phyloP scores from a whole-genome alignment of 2,888 invertebrate genomes.

The Fissipunctia ypsillon region DNA sequence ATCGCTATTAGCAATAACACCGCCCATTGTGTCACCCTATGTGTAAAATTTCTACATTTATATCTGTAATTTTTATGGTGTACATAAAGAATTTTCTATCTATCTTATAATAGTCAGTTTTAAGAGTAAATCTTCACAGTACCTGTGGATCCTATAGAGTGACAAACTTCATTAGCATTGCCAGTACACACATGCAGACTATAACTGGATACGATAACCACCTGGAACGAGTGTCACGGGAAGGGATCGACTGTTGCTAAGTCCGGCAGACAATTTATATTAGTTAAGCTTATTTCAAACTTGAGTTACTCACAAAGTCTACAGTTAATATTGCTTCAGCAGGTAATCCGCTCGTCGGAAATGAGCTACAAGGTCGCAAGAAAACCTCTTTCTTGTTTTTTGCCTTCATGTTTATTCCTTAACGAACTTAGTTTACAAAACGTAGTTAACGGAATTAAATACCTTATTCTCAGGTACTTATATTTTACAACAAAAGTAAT shows the following conservation, averaged over 20 bases:
- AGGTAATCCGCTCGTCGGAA: slow-evolving; percentile 36
- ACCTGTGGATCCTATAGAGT: background rate
- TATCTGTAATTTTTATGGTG: too few relatives aligned
- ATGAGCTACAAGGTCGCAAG: slow-evolving; percentile 21
- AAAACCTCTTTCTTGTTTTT: slow-evolving; percentile 38
- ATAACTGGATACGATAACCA: background rate
- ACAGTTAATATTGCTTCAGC: slow-evolving; percentile 24
- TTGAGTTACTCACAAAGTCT: slow-evolving; percentile 8
- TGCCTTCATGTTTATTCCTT: slow-evolving; percentile 29
- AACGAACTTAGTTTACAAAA: slow-evolving; percentile 12
- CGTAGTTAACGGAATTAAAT: background rate
- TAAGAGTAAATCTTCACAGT: too few relatives aligned
- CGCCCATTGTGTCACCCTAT: too few relatives aligned
- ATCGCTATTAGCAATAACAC: too few relatives aligned
- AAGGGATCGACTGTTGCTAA: background rate
- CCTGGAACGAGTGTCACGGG: background rate
- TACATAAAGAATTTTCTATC: too few relatives aligned
- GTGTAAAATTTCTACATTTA: too few relatives aligned
- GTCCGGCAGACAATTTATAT: slow-evolving; percentile 18
- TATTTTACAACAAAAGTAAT: background rate
- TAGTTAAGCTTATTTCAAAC: slow-evolving; percentile 26
- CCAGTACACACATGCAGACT: background rate
- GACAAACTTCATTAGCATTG: background rate
- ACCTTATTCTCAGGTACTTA: background rate
- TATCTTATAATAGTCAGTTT: too few relatives aligned